Percentiles rank a stretch among this genome's conserved stretches.
Evolutionary conservation across 2,888 invertebrate species (phyloP).

Genomic region (Anoncus sp.): DNA sequence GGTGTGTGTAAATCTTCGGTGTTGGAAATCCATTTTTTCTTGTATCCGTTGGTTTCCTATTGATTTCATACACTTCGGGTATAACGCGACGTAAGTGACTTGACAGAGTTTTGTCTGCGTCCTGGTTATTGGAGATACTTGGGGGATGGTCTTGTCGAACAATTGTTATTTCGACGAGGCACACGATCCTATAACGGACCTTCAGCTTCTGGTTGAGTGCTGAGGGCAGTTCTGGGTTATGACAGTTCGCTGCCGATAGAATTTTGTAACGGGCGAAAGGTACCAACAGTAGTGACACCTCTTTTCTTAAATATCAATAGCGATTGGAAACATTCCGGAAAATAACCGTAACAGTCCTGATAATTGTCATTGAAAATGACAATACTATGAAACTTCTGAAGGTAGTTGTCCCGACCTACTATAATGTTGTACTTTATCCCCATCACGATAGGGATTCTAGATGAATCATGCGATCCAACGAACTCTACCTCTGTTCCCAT

Average conservation of each 20-base stretch:
- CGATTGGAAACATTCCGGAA: too few species aligned
- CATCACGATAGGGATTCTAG: not conserved
- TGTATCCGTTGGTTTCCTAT: not conserved
- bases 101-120: not conserved
- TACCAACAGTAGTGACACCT: too few species aligned
- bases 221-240: not conserved
- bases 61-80: not conserved
- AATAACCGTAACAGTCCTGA: not conserved
- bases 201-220: not conserved
- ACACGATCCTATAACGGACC: not conserved
- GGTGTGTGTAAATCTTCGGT: too few species aligned
- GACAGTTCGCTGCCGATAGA: not conserved
- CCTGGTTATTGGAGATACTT: not conserved
- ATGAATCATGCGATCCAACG: not conserved
- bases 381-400: not conserved
- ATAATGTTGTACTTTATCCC: not conserved
- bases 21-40: not conserved
- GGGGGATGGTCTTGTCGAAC: not conserved
- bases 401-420: not conserved
- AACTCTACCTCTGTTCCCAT: not conserved
- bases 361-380: not conserved
- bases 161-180: not conserved
- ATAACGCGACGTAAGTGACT: too few species aligned
- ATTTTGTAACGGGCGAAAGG: too few species aligned
- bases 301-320: too few species aligned